A percentile compares a stretch with the other conserved stretches of the same genome.
These are phyloP conservation scores for Gallirallus australis DNA, from an alignment of 2,797 vertebrate genomes.

Conservation along the genomic window DNA sequence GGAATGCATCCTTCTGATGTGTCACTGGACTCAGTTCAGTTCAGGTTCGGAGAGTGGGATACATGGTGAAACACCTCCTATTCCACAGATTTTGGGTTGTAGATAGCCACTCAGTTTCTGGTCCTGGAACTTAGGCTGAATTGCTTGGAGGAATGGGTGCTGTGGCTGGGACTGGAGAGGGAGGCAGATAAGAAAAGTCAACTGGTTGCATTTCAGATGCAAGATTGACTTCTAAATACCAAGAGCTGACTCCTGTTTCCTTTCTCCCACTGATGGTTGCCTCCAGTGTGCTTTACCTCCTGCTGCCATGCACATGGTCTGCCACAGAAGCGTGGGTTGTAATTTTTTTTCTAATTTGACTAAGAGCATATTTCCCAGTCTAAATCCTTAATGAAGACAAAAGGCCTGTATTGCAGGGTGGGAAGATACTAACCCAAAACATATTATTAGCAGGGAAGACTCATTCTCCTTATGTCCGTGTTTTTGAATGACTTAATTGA, in stretches of 20 bases:
- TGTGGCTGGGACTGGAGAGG: background rate
- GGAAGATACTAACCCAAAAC: slow-evolving; percentile 8
- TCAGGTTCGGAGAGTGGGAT: background rate
- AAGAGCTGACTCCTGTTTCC: slow-evolving; percentile 27
- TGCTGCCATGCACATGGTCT: slow-evolving; percentile 54
- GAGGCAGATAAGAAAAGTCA: background rate
- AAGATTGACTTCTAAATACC: slow-evolving; percentile 32
- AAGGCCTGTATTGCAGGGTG: slow-evolving; percentile 42
- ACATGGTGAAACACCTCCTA: background rate
- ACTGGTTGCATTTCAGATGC: background rate
- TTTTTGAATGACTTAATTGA: slow-evolving; percentile 60
- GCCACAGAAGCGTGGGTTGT: slow-evolving; percentile 35
- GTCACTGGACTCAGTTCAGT: background rate
- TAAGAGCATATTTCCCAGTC: slow-evolving; percentile 44
- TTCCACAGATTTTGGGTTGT: background rate
- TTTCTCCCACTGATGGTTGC: slow-evolving; percentile 17
- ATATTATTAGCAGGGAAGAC: slow-evolving; percentile 49
- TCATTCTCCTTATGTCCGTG: slow-evolving; percentile 45
- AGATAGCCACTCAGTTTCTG: background rate
- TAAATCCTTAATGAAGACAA: slow-evolving; percentile 61
- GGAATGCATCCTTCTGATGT: background rate
- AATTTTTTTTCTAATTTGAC: slow-evolving; percentile 39
- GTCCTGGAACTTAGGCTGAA: background rate
- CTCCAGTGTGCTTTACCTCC: slow-evolving; percentile 23
- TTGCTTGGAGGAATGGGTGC: background rate